Conservation (phyloP, 1,140 invertebrate genomes). For the Dendrolimus kikuchii region DNA sequence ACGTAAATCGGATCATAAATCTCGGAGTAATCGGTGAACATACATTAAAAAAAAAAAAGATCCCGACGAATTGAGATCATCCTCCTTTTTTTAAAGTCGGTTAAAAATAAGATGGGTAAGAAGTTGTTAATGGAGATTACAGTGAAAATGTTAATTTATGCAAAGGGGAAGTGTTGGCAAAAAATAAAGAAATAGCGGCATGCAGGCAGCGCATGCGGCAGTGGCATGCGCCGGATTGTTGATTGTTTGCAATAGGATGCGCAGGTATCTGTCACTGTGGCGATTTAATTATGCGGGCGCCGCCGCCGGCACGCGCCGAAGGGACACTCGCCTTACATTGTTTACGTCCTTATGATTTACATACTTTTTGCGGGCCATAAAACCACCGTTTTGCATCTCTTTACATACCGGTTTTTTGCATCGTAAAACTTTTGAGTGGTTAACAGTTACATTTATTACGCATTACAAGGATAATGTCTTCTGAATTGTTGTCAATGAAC, state of each 20-base stretch:
- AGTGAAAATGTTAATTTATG: conserved; percentile 63
- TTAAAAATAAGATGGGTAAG: too few relatives aligned
- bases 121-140: conserved; percentile 17
- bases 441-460: too few relatives aligned
- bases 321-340: conserved; percentile 29
- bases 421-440: conserved; percentile 1
- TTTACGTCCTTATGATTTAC: conserved; percentile 32
- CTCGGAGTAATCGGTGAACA: too few relatives aligned
- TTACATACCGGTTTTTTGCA: background rate
- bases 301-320: conserved; percentile 28
- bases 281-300: conserved; percentile 58
- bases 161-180: conserved; percentile 65
- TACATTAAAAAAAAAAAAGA: too few relatives aligned
- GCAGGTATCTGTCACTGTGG: conserved; percentile 50
- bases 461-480: too few relatives aligned
- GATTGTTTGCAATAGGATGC: conserved; percentile 38
- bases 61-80: too few relatives aligned
- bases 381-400: background rate
- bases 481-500: too few relatives aligned
- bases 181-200: conserved; percentile 50
- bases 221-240: conserved; percentile 35
- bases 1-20: too few relatives aligned
- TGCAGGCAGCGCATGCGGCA: conserved; percentile 59
- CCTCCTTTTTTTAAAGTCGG: too few relatives aligned
- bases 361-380: conserved; percentile 9